Evolutionary conservation across 2,888 invertebrate genomes (phyloP).

Genomic region (Phragmatobia fuliginosa): DNA sequence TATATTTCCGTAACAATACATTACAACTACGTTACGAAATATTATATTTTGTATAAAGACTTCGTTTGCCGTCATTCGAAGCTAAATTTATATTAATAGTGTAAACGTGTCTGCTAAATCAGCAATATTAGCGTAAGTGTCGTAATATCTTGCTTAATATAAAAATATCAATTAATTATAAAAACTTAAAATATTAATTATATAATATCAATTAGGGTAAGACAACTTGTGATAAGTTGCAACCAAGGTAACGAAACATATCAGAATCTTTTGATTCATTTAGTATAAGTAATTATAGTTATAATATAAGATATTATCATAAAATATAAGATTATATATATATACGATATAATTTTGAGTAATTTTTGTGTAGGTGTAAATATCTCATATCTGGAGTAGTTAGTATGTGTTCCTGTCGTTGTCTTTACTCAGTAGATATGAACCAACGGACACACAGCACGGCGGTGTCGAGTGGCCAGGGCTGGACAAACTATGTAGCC

Average conservation of each 20-base stretch:
- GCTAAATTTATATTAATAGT: conserved; percentile 52
- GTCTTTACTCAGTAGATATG: conserved; percentile 45
- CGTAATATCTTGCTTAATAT: conserved; percentile 58
- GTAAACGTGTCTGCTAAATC: conserved; percentile 65
- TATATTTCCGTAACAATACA: conserved; percentile 21
- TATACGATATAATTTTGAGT: conserved; percentile 47
- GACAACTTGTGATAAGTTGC: conserved; percentile 87
- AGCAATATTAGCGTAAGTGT: conserved; percentile 76
- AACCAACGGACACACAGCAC: conserved; percentile 53
- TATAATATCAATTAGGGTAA: conserved; percentile 56
- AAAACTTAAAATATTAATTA: conserved; percentile 71
- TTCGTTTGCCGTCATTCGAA: conserved; percentile 21
- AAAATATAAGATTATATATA: conserved; percentile 22
- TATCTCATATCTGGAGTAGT: conserved; percentile 48
- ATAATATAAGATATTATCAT: conserved; percentile 9
- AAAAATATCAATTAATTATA: conserved; percentile 67
- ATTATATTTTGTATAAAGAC: conserved; percentile 35
- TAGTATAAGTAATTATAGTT: conserved; percentile 71
- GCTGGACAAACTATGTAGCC: conserved; percentile 16
- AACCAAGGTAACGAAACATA: conserved; percentile 92
- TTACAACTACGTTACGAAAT: conserved; percentile 16
- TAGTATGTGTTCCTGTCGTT: conserved; percentile 57
- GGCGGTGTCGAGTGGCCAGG: conserved; percentile 54
- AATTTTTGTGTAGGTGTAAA: conserved; percentile 65
- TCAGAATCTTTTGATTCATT: conserved; percentile 90